phyloP scores from a whole-genome alignment of 2,888 invertebrate species.

The Melikaiella ostensackeni region DNA sequence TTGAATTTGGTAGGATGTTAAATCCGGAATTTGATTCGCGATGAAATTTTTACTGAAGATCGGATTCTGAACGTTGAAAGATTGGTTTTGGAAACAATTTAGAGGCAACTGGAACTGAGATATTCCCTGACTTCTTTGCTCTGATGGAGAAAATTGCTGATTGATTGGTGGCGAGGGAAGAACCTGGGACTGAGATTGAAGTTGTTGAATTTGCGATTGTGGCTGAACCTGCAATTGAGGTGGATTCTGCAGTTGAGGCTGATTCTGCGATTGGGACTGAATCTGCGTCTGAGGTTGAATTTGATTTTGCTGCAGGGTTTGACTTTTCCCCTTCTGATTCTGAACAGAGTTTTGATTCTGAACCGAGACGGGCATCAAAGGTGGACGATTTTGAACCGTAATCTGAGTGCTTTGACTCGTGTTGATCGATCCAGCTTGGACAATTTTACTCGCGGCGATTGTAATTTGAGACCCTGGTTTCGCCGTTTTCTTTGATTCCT shows the following conservation, averaged over 20 bases:
- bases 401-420: conserved; percentile 47
- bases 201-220: conserved; percentile 11
- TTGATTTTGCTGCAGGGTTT: conserved; percentile 42
- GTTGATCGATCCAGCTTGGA: conserved; percentile 11
- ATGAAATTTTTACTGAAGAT: conserved; percentile 69
- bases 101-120: conserved; percentile 19
- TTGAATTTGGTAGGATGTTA: conserved; percentile 41
- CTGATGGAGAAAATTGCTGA: conserved; percentile 43
- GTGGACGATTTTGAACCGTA: conserved; percentile 58
- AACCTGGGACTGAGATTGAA: conserved; percentile 38
- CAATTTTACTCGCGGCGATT: conserved; percentile 50
- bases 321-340: conserved; percentile 36
- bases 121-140: conserved; percentile 45
- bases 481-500: conserved; percentile 49
- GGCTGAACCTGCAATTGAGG: conserved; percentile 42
- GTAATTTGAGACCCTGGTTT: conserved; percentile 51
- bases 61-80: conserved; percentile 69
- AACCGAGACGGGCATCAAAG: conserved; percentile 54
- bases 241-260: conserved; percentile 48
- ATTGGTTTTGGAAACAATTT: conserved; percentile 62
- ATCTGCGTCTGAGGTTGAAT: conserved; percentile 42
- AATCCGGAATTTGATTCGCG: conserved; percentile 55
- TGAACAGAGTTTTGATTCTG: conserved; percentile 42
- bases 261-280: background rate
- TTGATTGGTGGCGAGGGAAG: conserved; percentile 31